Base-by-base conservation (phyloP, 92 coral and sea anemone genomes). In the Zoanthus gigantus region DNA sequence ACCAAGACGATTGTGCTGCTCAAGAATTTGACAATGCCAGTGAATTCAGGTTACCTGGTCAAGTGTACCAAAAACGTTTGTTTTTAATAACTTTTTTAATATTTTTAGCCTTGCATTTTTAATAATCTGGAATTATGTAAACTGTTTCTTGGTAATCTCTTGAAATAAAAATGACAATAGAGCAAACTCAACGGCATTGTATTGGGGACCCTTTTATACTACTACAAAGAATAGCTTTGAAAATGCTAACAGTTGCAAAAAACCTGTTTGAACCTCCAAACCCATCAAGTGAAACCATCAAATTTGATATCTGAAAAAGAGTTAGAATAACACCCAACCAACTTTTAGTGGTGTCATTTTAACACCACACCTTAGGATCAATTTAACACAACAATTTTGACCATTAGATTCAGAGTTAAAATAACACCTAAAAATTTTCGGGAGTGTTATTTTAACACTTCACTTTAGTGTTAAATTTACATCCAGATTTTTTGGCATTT, bases 231-330 rank as follows among this genome's bases (percentile, higher is more conserved):
- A 52, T 76, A 76, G 37, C 82, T n/a, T 14, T 18, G 83, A 78
- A 78, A 78, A 78, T 78, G 83, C 83, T 78, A 78, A 76, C 54
- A 29, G 83, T 54, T 11, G 47, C 52, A 78, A 31, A 78, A 78
- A 78, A 78, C 83, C 83, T 78, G 72, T 78, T 78, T 78, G 83
- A 78, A 58, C 83, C 83, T 78, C 37, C 83, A 78, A 60, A 58
- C 72, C 0, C 83, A 78, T 78, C 31, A 78, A 78, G 16, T 78
- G 72, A 78, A 78, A 42, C 83, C 72, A 78, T 78, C 83, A 60
- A 78, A 31, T 78, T 78, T 78, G 72, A 78, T 78, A 78, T 34
- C 83, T 78, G 83, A 78, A 78, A 78, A 78, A 60, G 83, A 78
- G 83, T 34, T 78, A 78, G 83, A 78, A 78, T 78, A 78, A 78